A percentile compares a stretch with the other conserved stretches of the same genome.
Conservation (phyloP, 2,888 invertebrate genomes). For the Ennomos quercinarius region DNA sequence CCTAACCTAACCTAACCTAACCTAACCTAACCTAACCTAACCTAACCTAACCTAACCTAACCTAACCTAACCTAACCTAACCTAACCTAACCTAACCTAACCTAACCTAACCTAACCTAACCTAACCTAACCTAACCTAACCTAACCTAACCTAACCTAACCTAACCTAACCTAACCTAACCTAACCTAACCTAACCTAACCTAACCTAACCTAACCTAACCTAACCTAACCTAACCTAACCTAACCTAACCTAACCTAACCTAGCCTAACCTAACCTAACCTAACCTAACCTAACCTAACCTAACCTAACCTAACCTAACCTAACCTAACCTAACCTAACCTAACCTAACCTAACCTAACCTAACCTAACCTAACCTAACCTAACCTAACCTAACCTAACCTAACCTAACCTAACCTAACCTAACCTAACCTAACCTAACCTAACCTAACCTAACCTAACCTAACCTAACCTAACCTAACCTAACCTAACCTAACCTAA, state of each 20-base stretch:
- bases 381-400: slow-evolving; percentile 23
- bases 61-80: slow-evolving; percentile 27
- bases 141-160: slow-evolving; percentile 21
- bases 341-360: slow-evolving; percentile 23
- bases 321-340: slow-evolving; percentile 23
- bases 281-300: slow-evolving; percentile 17
- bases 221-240: slow-evolving; percentile 9
- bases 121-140: slow-evolving; percentile 19
- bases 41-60: slow-evolving; percentile 18
- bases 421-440: slow-evolving; percentile 23
- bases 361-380: slow-evolving; percentile 23
- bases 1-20: slow-evolving; percentile 18
- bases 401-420: slow-evolving; percentile 23
- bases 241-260: slow-evolving; percentile 22
- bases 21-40: slow-evolving; percentile 18
- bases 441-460: slow-evolving; percentile 23
- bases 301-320: slow-evolving; percentile 28
- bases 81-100: slow-evolving; percentile 20
- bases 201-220: slow-evolving; percentile 22
- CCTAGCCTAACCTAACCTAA: slow-evolving; percentile 14
- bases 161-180: slow-evolving; percentile 23
- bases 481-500: slow-evolving; percentile 20
- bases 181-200: slow-evolving; percentile 21
- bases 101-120: slow-evolving; percentile 19
- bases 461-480: slow-evolving; percentile 23